A percentile compares a stretch with the other conserved stretches of the same genome.
These are phyloP conservation scores for Labia minor DNA, from an alignment of 2,888 invertebrate genomes.

Conservation along the genomic window DNA sequence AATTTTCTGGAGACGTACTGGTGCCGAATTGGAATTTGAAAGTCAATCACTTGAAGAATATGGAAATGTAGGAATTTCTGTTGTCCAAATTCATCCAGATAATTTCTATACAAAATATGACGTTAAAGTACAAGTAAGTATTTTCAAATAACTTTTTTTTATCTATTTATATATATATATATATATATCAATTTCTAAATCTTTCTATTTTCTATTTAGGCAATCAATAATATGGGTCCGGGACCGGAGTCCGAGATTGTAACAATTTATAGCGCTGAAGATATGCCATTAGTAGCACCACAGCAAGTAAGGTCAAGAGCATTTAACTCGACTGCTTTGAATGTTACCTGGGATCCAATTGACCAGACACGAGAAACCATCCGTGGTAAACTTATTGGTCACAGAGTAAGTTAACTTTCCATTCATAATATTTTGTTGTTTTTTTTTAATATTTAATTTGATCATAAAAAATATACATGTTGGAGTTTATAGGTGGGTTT, in stretches of 20 bases:
- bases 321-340: conserved; percentile 84
- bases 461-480: background rate
- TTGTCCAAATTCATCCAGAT: conserved; percentile 60
- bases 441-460: background rate
- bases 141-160: conserved; percentile 17
- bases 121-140: conserved; percentile 64
- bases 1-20: conserved; percentile 72
- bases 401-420: conserved; percentile 52
- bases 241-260: conserved; percentile 71
- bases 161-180: conserved; percentile 17
- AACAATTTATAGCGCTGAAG: conserved; percentile 75
- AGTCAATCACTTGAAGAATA: conserved; percentile 54
- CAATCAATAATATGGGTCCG: conserved; percentile 65
- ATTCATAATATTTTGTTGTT: background rate
- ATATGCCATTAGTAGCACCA: conserved; percentile 86
- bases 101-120: conserved; percentile 75
- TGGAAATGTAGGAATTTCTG: conserved; percentile 67
- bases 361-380: conserved; percentile 72
- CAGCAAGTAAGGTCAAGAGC: conserved; percentile 65
- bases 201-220: conserved; percentile 32
- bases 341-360: conserved; percentile 83
- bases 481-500: background rate
- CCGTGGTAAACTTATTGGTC: conserved; percentile 82
- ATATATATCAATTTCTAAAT: no score
- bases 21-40: conserved; percentile 65